Percentiles rank a stretch among this genome's conserved stretches.
Conservation (phyloP, 2,797 vertebrate species). For the Dipus sagitta region DNA sequence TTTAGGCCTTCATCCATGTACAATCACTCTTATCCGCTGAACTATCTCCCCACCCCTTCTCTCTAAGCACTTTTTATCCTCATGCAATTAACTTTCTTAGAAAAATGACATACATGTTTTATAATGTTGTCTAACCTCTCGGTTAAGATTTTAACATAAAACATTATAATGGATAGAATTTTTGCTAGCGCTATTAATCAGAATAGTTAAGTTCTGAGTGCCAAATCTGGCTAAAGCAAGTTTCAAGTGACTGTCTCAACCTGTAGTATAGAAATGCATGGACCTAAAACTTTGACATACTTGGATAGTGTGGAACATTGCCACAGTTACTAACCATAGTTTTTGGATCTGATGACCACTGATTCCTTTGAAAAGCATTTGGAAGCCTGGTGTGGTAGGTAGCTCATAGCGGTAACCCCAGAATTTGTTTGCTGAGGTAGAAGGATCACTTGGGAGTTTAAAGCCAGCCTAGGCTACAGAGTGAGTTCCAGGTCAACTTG, state of each 20-base stretch:
- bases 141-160: conserved; percentile 49
- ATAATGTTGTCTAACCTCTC: not conserved
- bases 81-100: conserved; percentile 27
- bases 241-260: conserved; percentile 20
- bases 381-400: not conserved
- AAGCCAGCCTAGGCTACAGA: not conserved
- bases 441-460: too few species aligned
- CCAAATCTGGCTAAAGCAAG: not conserved
- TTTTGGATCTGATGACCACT: conserved; percentile 16
- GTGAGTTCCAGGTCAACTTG: too few species aligned
- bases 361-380: conserved; percentile 54
- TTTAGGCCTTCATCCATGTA: not conserved
- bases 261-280: not conserved
- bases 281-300: conserved; percentile 17
- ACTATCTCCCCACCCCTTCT: not conserved
- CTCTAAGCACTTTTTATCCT: conserved; percentile 17
- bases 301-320: not conserved
- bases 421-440: too few species aligned
- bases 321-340: conserved; percentile 8
- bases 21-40: not conserved
- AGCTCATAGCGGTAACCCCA: too few species aligned
- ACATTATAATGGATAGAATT: conserved; percentile 23
- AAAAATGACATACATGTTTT: conserved; percentile 25
- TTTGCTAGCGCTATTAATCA: conserved; percentile 43
- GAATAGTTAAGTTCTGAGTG: conserved; percentile 23